Evolutionary conservation across 37 sponge, comb jelly and placozoan genomes (phyloP), one percentile per base, ranked within the genome.

Genomic region (Amphimedon queenslandica): DNA sequence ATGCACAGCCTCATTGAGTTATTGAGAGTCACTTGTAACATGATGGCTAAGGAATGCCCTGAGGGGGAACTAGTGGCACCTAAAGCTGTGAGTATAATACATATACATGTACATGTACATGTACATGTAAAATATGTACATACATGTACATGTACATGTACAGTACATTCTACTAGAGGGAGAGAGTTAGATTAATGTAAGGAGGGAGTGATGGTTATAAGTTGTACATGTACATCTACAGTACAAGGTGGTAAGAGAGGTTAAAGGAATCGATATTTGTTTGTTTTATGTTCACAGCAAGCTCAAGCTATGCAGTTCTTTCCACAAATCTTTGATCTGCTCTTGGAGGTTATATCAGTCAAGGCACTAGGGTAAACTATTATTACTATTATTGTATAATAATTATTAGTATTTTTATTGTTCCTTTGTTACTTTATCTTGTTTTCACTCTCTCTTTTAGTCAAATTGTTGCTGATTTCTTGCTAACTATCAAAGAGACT

Each of bases 231-330:
- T n/a, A n/a, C n/a, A n/a, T n/a, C n/a, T n/a, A n/a, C n/a, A n/a
- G n/a, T n/a, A n/a, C n/a, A n/a, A n/a, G n/a, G n/a, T n/a, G n/a
- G n/a, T n/a, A n/a, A n/a, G n/a, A n/a, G n/a, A n/a, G n/a, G n/a
- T n/a, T n/a, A n/a, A n/a, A n/a, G n/a, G n/a, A n/a, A n/a, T n/a
- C n/a, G n/a, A n/a, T n/a, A n/a, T n/a, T n/a, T n/a, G n/a, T n/a
- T n/a, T n/a, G n/a, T n/a, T n/a, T n/a, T n/a, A n/a, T n/a, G n/a
- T n/a, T n/a, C n/a, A n/a, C 47, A 74, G 77, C 85, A 90, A 60
- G 90, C 90, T 55, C 75, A 76, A 36, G 84, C 81, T 6, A 37
- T 90, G 33, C 84, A 84, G 74, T 84, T 83, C 70, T 65, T 90
- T 29, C 85, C 85, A 38, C 40, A 64, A 29, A 90, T 81, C 16